Evolutionary conservation across 2,113 vertebrate genomes (phyloP).

Genomic region (Alethe diademata): DNA sequence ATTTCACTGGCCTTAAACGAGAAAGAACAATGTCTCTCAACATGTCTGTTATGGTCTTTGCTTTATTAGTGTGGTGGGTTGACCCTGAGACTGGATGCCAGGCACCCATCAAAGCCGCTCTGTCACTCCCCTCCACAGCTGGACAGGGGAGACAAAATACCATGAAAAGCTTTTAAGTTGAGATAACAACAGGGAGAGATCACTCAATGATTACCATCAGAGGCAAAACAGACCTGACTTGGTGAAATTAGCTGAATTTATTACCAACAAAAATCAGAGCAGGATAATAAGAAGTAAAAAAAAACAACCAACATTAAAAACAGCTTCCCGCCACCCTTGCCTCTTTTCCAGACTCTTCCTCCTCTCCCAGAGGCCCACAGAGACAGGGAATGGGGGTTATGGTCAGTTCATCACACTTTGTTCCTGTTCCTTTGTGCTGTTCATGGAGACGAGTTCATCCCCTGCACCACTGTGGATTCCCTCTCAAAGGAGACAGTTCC

Average conservation of each 20-base stretch:
- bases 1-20: not conserved
- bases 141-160: not conserved
- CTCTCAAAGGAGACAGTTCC: not conserved
- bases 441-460: not conserved
- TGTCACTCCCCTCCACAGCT: not conserved
- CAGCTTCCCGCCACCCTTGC: not conserved
- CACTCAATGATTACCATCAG: not conserved
- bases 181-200: not conserved
- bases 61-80: not conserved
- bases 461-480: not conserved
- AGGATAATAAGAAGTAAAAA: not conserved
- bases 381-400: not conserved
- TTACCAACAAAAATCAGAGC: not conserved
- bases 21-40: not conserved
- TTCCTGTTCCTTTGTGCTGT: not conserved
- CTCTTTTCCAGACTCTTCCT: not conserved
- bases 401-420: not conserved
- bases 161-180: not conserved
- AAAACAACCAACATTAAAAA: accelerated
- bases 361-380: not conserved
- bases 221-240: not conserved
- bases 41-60: not conserved
- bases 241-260: not conserved
- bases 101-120: not conserved
- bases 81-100: not conserved